Conservation (phyloP, 92 coral and sea anemone species). For the Umimayanthus kanabou region DNA sequence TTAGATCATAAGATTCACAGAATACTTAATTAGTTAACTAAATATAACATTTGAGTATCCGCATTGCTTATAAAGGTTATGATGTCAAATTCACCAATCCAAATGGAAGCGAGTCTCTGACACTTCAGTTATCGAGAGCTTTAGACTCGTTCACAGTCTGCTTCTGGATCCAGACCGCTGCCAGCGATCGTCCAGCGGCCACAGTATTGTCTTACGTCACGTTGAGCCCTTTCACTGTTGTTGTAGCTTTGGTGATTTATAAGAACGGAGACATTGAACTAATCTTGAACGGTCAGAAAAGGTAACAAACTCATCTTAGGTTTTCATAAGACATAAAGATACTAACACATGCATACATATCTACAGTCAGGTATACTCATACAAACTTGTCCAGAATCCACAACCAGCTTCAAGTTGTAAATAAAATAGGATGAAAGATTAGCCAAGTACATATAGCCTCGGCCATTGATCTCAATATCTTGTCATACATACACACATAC, state of each 20-base stretch:
- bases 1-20: no score
- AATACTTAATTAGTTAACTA: no score
- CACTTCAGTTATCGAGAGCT: background rate
- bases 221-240: background rate
- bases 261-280: conserved; percentile 15
- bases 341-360: no score
- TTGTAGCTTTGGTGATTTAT: background rate
- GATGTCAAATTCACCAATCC: conserved; percentile 25
- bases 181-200: conserved; percentile 1
- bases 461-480: no score
- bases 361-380: no score
- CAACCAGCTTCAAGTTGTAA: no score
- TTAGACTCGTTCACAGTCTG: conserved; percentile 29
- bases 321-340: background rate
- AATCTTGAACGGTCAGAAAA: background rate
- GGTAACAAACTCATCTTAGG: background rate
- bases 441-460: no score
- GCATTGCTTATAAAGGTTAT: background rate
- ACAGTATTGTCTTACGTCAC: conserved; percentile 23
- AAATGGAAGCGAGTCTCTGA: background rate
- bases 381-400: no score
- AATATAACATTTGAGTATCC: background rate
- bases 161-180: conserved; percentile 23
- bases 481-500: no score
- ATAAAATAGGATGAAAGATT: no score